phyloP scores from a whole-genome alignment of 2,113 vertebrate genomes.

The Circaetus cinerascens region DNA sequence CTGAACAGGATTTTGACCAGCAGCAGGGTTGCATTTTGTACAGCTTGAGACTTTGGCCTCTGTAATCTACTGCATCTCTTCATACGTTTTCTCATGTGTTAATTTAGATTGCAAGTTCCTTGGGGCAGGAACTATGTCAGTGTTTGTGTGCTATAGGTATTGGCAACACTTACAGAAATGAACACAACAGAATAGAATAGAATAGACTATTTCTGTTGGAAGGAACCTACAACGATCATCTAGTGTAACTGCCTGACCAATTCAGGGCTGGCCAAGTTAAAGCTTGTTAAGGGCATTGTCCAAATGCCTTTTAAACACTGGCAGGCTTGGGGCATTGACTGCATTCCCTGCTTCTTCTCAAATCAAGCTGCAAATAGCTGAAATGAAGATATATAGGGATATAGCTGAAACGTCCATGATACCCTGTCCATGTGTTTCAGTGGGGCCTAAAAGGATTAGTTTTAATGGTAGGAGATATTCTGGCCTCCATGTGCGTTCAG shows the following conservation, averaged over 20 bases:
- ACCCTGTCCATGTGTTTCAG: background rate
- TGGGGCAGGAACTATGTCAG: rapidly evolving
- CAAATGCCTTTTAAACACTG: background rate
- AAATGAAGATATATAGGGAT: background rate
- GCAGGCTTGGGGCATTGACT: background rate
- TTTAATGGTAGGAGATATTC: background rate
- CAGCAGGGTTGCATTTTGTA: background rate
- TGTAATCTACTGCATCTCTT: background rate
- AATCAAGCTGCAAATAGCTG: background rate
- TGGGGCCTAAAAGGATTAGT: background rate
- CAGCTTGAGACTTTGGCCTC: background rate
- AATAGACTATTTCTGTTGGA: background rate
- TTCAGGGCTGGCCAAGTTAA: background rate
- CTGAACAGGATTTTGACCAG: background rate
- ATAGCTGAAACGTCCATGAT: background rate
- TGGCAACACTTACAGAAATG: background rate
- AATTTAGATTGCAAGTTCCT: background rate
- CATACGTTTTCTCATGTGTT: background rate
- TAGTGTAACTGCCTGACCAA: background rate
- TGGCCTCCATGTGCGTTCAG: background rate
- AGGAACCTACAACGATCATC: background rate
- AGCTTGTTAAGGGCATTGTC: background rate
- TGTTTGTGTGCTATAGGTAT: background rate
- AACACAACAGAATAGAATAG: background rate
- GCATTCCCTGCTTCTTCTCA: background rate